Evolutionary conservation across 92 coral and sea anemone species (phyloP).

Genomic region (Siderastrea siderea): DNA sequence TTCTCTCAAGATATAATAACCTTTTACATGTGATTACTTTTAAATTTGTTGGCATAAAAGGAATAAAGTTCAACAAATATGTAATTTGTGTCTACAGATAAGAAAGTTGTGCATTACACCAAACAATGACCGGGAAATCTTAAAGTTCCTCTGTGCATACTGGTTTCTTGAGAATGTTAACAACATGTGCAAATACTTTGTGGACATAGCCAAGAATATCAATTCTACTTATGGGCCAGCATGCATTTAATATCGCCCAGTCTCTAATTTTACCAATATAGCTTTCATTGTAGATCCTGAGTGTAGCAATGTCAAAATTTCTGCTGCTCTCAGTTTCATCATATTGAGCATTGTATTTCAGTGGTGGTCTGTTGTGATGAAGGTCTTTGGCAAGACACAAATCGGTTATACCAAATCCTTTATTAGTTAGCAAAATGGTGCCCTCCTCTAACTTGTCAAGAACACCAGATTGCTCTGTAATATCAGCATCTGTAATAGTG

Average conservation of each 20-base stretch:
- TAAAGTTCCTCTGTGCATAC: background rate
- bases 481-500: constrained; percentile 52
- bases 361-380: constrained; percentile 46
- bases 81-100: too few species aligned
- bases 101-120: too few species aligned
- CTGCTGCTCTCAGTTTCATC: constrained; percentile 15
- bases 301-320: constrained; percentile 40
- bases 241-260: constrained; percentile 35
- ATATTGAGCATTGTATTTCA: constrained; percentile 23
- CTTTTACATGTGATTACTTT: too few species aligned
- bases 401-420: constrained; percentile 50
- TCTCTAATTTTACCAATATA: constrained; percentile 53
- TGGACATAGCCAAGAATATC: constrained; percentile 41
- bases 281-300: constrained; percentile 49
- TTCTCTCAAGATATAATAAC: too few species aligned
- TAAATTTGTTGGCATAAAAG: too few species aligned
- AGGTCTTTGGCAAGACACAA: constrained; percentile 36
- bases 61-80: too few species aligned
- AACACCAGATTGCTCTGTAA: constrained; percentile 60
- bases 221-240: constrained; percentile 41
- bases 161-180: constrained; percentile 32
- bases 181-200: constrained; percentile 49
- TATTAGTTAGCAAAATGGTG: constrained; percentile 37
- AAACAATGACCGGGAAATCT: too few species aligned
- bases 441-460: constrained; percentile 39